Percentiles rank a stretch among this genome's conserved stretches.
phyloP scores from a whole-genome alignment of 2,888 invertebrate genomes.

The Tubulanus polymorphus region DNA sequence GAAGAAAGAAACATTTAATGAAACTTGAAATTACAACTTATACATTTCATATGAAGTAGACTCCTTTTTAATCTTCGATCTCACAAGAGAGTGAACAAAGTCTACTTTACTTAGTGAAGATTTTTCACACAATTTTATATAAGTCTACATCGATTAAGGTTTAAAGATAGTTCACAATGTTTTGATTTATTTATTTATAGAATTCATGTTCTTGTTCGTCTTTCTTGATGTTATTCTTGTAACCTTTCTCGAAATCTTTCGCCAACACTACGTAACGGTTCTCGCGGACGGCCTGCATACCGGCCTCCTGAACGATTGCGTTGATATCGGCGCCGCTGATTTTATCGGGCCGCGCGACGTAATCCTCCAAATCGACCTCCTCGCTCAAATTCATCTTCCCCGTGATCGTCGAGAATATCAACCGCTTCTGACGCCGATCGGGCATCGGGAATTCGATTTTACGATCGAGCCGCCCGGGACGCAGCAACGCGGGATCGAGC shows the following conservation, averaged over 20 bases:
- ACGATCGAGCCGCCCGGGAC: constrained; percentile 93
- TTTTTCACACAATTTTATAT: too few species aligned
- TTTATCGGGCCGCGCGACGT: constrained; percentile 95
- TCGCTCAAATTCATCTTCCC: constrained; percentile 67
- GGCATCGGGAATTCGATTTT: constrained; percentile 99
- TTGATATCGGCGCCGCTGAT: constrained; percentile 99
- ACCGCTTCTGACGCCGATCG: constrained; percentile 82
- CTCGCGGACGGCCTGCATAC: constrained; percentile 99
- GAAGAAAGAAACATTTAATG: too few species aligned
- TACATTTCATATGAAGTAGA: too few species aligned
- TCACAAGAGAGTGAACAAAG: too few species aligned
- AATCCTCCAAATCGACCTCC: constrained; percentile 98
- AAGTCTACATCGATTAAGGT: too few species aligned
- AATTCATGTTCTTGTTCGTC: constrained; percentile 99
- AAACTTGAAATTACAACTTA: too few species aligned
- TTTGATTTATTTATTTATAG: constrained; percentile 95
- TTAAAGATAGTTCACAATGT: too few species aligned
- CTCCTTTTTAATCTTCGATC: too few species aligned
- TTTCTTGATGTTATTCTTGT: constrained; percentile 99
- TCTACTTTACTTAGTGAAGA: too few species aligned
- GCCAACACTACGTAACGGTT: constrained; percentile 98
- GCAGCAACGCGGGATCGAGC: constrained; percentile 90
- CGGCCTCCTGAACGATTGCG: constrained; percentile 99
- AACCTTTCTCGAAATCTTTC: constrained; percentile 99
- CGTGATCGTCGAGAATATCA: constrained; percentile 97